phyloP scores from a whole-genome alignment of 2,888 invertebrate genomes.

The Netelia melanura region DNA sequence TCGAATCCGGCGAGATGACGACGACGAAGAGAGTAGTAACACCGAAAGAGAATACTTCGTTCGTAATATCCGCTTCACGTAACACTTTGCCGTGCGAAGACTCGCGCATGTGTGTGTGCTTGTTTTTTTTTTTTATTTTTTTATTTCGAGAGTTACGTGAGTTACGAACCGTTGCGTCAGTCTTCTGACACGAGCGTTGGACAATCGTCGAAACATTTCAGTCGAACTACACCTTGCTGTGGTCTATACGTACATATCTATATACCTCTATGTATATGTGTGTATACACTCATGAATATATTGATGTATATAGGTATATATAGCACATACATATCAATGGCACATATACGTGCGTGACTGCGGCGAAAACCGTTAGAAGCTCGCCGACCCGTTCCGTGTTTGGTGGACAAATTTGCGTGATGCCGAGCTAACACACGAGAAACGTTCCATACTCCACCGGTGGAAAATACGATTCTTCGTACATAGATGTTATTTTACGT shows the following conservation, averaged over 20 bases:
- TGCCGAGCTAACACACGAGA: constrained; percentile 50
- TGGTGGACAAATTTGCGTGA: constrained; percentile 71
- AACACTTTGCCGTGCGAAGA: constrained; percentile 77
- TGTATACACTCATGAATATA: background rate
- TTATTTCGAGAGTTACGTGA: constrained; percentile 77
- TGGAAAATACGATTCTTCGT: background rate
- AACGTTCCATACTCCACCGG: background rate
- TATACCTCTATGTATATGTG: background rate
- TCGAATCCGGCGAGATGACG: constrained; percentile 18
- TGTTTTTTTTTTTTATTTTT: constrained; percentile 17
- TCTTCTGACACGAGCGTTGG: constrained; percentile 66
- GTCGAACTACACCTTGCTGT: constrained; percentile 48
- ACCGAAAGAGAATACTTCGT: constrained; percentile 60
- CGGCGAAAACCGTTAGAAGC: constrained; percentile 65
- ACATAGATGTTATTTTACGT: constrained; percentile 30
- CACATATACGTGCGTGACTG: constrained; percentile 71
- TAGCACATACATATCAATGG: constrained; percentile 44
- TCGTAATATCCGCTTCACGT: constrained; percentile 66
- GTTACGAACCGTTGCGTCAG: constrained; percentile 73
- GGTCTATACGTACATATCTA: constrained; percentile 50
- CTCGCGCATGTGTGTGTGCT: constrained; percentile 24
- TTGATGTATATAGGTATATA: constrained; percentile 3
- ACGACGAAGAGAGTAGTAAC: constrained; percentile 54
- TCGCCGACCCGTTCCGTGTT: constrained; percentile 62
- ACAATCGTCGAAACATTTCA: constrained; percentile 76